Conservation (phyloP, 2,113 vertebrate species). For the Callopanchax toddi region DNA sequence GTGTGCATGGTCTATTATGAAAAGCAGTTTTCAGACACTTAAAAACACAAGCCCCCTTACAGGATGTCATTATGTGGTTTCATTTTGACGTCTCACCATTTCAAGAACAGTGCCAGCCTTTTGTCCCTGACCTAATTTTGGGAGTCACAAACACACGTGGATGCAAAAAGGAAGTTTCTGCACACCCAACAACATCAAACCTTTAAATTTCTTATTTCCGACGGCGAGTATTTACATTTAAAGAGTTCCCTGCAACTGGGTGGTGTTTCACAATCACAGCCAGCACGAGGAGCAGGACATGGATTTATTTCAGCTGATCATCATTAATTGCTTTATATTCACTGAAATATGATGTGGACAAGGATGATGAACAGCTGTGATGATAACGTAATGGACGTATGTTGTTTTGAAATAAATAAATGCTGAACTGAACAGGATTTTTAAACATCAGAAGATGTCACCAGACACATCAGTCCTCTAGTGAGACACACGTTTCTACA, state of each 20-base stretch:
- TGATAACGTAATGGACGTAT: too few relatives aligned
- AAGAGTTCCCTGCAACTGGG: constrained; percentile 21
- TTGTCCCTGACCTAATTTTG: constrained; percentile 84
- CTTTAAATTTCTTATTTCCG: constrained; percentile 14
- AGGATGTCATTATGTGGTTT: constrained; percentile 71
- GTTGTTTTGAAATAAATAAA: too few relatives aligned
- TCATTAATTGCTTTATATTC: too few relatives aligned
- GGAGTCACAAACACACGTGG: constrained; percentile 69
- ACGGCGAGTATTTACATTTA: constrained; percentile 1
- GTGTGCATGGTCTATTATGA: constrained; percentile 45
- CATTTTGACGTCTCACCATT: constrained; percentile 71
- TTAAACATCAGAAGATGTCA: too few relatives aligned
- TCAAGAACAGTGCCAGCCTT: constrained; percentile 66
- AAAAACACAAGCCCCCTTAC: constrained; percentile 63
- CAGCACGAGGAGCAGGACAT: too few relatives aligned
- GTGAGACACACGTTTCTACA: too few relatives aligned
- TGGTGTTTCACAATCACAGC: neutral
- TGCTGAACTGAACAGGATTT: too few relatives aligned
- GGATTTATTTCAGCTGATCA: too few relatives aligned
- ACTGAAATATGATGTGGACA: too few relatives aligned
- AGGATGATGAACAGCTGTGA: too few relatives aligned
- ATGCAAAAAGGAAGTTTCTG: constrained; percentile 34
- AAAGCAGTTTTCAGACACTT: constrained; percentile 67
- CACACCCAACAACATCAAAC: constrained; percentile 14
- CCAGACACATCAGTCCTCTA: too few relatives aligned